Evolutionary conservation across 2,888 invertebrate genomes (phyloP).

Genomic region (Caenorhabditis wallacei): DNA sequence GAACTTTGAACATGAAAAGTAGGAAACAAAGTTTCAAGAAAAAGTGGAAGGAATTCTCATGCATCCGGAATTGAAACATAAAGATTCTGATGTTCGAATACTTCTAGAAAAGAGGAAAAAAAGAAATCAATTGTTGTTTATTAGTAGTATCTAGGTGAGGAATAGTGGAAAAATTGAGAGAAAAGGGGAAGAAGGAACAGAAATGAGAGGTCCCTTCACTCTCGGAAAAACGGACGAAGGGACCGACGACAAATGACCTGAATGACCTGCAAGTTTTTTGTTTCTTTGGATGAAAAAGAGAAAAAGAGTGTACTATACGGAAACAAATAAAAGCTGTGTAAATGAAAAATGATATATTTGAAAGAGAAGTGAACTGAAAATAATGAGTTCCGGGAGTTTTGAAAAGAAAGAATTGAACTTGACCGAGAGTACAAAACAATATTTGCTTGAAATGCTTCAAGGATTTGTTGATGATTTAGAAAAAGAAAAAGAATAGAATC

Average conservation of each 20-base stretch:
- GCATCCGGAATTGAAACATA: constrained; percentile 26
- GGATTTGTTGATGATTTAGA: no score
- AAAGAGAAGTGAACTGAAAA: constrained; percentile 1
- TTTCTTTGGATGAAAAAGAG: constrained; percentile 24
- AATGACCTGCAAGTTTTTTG: constrained; percentile 39
- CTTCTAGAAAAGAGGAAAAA: neutral
- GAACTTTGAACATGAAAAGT: constrained; percentile 25
- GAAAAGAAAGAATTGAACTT: neutral
- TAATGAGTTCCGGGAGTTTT: neutral
- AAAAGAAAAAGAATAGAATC: no score
- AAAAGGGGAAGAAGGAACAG: constrained; percentile 20
- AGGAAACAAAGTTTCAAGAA: neutral
- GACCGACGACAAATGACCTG: constrained; percentile 40
- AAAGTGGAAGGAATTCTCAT: constrained; percentile 25
- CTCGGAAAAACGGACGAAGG: constrained; percentile 18
- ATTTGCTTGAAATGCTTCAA: neutral
- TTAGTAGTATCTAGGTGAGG: constrained; percentile 54
- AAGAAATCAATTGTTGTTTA: constrained; percentile 52
- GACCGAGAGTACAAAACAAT: neutral
- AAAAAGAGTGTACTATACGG: constrained; percentile 27
- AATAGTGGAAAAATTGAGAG: constrained; percentile 4
- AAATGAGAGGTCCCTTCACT: constrained; percentile 12
- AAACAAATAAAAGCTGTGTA: constrained; percentile 47
- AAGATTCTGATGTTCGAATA: neutral
- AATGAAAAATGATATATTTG: constrained; percentile 35